phyloP scores from a whole-genome alignment of 2,797 vertebrate genomes.

The Pteronotus mesoamericanus region DNA sequence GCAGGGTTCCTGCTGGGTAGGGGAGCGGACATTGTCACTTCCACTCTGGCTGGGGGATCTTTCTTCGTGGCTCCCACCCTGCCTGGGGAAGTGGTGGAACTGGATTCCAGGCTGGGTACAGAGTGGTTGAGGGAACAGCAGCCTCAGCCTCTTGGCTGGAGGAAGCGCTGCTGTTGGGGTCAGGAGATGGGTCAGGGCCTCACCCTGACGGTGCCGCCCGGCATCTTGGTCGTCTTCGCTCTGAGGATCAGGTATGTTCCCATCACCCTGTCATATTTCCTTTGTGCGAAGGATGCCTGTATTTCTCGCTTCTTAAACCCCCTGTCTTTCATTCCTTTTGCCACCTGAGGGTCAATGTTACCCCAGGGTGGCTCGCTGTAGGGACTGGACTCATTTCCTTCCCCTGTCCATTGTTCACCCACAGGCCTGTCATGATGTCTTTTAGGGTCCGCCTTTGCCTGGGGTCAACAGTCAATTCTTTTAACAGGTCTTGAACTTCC shows the following conservation, averaged over 20 bases:
- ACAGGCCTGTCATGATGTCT: background rate
- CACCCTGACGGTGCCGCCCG: background rate
- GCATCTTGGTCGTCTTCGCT: background rate
- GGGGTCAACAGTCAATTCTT: background rate
- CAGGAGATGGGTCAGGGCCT: background rate
- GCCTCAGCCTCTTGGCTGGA: no score
- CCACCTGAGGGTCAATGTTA: background rate
- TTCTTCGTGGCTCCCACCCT: no score
- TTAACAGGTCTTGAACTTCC: background rate
- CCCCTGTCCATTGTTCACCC: no score
- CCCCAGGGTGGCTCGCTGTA: background rate
- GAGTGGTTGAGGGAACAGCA: no score
- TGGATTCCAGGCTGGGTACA: no score
- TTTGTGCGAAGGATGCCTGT: accelerated
- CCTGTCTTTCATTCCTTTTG: background rate
- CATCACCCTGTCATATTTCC: background rate
- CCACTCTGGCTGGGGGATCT: background rate
- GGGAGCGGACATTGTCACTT: background rate
- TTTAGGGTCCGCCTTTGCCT: background rate
- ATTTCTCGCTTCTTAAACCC: background rate
- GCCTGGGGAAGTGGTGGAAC: no score
- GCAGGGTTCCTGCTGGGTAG: no score
- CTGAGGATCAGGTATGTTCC: background rate
- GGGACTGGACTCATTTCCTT: no score
- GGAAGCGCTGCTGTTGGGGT: background rate